Evolutionary conservation across 1,140 invertebrate species (phyloP).

Genomic region (Holotrichia oblita): DNA sequence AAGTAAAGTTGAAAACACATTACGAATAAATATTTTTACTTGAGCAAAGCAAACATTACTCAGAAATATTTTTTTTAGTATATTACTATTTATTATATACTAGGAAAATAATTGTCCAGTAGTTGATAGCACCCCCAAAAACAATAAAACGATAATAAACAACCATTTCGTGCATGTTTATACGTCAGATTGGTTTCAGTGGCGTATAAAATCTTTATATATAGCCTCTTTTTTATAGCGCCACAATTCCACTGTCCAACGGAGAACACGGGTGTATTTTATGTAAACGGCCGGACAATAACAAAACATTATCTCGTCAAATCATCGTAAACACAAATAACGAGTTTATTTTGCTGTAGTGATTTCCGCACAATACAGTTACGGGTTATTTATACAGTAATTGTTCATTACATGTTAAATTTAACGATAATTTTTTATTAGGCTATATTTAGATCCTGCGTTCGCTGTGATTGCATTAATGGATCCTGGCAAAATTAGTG

Average conservation of each 20-base stretch:
- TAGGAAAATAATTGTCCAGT: too few species aligned
- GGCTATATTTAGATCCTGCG: background rate
- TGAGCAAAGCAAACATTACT: too few species aligned
- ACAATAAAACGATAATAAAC: conserved; percentile 15
- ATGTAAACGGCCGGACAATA: background rate
- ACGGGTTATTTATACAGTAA: conserved; percentile 1
- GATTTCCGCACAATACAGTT: background rate
- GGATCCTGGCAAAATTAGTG: too few species aligned
- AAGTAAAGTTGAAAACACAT: too few species aligned
- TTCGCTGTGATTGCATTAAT: too few species aligned
- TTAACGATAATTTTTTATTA: conserved; percentile 1
- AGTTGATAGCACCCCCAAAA: too few species aligned
- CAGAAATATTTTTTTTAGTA: too few species aligned
- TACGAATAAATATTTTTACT: too few species aligned
- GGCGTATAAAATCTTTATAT: conserved; percentile 28
- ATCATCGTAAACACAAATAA: conserved; percentile 4
- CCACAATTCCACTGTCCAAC: background rate
- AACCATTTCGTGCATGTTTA: background rate
- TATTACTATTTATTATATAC: too few species aligned
- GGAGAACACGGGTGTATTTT: background rate
- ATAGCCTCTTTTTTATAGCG: background rate
- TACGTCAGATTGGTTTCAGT: conserved; percentile 3
- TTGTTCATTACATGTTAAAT: background rate
- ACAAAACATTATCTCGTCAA: background rate
- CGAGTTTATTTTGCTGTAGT: background rate